Percentiles rank a stretch among this genome's conserved stretches.
Conservation (phyloP, 2,113 vertebrate genomes). For the Reinhardtius hippoglossoides region DNA sequence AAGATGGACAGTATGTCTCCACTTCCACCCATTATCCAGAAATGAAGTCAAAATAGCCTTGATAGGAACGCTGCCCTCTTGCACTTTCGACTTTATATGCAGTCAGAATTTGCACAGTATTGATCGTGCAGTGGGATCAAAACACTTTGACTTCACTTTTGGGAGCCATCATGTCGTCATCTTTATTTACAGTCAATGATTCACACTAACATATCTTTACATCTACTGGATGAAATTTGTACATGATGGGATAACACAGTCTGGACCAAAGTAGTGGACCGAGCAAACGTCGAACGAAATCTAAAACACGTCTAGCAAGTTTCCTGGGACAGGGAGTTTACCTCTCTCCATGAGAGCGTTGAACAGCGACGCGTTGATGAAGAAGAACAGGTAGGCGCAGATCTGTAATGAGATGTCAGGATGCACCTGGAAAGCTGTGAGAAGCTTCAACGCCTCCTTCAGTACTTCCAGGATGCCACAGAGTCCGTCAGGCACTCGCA, state of each 20-base stretch:
- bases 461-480: constrained; percentile 77
- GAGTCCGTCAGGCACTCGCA: constrained; percentile 76
- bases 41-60: no score
- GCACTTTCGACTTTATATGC: no score
- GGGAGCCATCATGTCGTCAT: no score
- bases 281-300: background rate
- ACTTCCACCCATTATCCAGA: no score
- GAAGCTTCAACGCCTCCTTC: constrained; percentile 79
- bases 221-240: background rate
- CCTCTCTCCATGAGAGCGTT: constrained; percentile 87
- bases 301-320: background rate
- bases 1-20: no score
- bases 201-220: background rate
- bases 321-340: constrained; percentile 25
- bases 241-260: background rate
- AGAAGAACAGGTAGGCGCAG: constrained; percentile 85
- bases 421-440: constrained; percentile 81
- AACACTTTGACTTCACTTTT: no score
- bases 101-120: no score
- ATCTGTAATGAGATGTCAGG: constrained; percentile 81
- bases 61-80: no score
- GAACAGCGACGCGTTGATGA: constrained; percentile 86
- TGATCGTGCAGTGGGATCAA: no score
- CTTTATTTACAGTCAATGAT: no score
- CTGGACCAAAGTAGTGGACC: background rate